A percentile compares a stretch with the other conserved stretches of the same genome.
These are phyloP conservation scores for Halesus radiatus DNA, from an alignment of 1,140 invertebrate genomes.

Conservation along the genomic window DNA sequence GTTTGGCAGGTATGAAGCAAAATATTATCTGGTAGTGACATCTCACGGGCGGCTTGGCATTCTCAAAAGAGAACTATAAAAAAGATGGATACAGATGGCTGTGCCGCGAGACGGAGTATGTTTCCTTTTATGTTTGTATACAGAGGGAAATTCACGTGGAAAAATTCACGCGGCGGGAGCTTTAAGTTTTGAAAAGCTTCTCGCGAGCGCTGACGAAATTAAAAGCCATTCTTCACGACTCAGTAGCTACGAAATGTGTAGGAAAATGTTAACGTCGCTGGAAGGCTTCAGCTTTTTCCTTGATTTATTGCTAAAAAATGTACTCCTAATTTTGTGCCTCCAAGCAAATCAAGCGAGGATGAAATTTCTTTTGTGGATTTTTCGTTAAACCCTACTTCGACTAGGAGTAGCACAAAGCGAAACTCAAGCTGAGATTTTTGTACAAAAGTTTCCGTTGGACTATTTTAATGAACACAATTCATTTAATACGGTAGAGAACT, in stretches of 20 bases:
- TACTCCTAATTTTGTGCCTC: conserved; percentile 25
- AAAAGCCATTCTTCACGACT: conserved; percentile 43
- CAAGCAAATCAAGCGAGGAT: conserved; percentile 3
- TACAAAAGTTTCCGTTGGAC: too few relatives aligned
- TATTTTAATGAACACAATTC: too few relatives aligned
- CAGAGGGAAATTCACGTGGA: conserved; percentile 38
- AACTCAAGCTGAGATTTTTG: too few relatives aligned
- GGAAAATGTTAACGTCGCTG: conserved; percentile 31
- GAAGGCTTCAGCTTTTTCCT: conserved; percentile 20
- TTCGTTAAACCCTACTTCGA: too few relatives aligned
- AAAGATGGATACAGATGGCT: conserved; percentile 38
- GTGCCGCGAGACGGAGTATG: conserved; percentile 1
- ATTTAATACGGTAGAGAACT: too few relatives aligned
- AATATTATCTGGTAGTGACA: conserved; percentile 42
- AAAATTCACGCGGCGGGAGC: conserved; percentile 30
- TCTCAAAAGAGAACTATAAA: conserved; percentile 40
- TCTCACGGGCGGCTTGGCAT: conserved; percentile 36
- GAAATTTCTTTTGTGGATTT: conserved; percentile 1
- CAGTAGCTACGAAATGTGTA: conserved; percentile 36
- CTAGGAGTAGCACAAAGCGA: too few relatives aligned
- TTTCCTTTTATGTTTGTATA: conserved; percentile 35
- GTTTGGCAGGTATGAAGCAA: conserved; percentile 33
- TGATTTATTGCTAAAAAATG: conserved; percentile 35
- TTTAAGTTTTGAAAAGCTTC: conserved; percentile 34
- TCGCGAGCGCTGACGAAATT: conserved; percentile 31